These are phyloP conservation scores for Macrostomum lignano DNA, from an alignment of 1,140 invertebrate genomes.

Conservation along the genomic window DNA sequence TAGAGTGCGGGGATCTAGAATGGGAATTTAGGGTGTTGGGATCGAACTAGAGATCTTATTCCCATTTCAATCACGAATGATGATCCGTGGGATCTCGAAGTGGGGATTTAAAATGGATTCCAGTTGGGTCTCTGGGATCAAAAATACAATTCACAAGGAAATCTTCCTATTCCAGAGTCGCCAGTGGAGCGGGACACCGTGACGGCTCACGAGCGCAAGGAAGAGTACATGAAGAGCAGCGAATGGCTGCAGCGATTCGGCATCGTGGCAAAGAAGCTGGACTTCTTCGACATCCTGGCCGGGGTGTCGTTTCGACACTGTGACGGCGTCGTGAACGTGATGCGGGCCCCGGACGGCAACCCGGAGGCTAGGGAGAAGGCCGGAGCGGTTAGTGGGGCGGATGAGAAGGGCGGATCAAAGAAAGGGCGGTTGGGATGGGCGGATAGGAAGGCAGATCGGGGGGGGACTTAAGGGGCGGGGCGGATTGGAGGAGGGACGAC, in stretches of 20 bases:
- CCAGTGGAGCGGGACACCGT: background rate
- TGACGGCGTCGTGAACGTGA: slow-evolving; percentile 20
- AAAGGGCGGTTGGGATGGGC: slow-evolving; percentile 10
- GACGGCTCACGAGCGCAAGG: slow-evolving; percentile 8
- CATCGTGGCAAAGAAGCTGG: slow-evolving; percentile 15
- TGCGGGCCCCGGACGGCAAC: slow-evolving; percentile 10
- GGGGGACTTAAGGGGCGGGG: too few relatives aligned
- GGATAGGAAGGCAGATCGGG: background rate
- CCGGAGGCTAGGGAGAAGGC: slow-evolving; percentile 10
- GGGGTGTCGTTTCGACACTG: slow-evolving; percentile 23
- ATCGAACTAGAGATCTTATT: too few relatives aligned
- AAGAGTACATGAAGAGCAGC: slow-evolving; percentile 22
- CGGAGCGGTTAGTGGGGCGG: slow-evolving; percentile 11
- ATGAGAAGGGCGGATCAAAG: slow-evolving; percentile 10
- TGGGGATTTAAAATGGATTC: too few relatives aligned
- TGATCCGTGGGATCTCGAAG: too few relatives aligned
- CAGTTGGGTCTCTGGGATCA: too few relatives aligned
- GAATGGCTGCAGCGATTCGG: slow-evolving; percentile 23
- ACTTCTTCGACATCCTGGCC: slow-evolving; percentile 18
- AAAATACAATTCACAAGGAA: background rate
- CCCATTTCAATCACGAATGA: too few relatives aligned
- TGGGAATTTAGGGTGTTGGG: too few relatives aligned
- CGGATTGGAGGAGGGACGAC: too few relatives aligned
- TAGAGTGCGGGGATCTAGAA: too few relatives aligned
- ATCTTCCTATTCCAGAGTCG: background rate